phyloP scores from a whole-genome alignment of 2,888 invertebrate species.

The Margaritifera margaritifera region DNA sequence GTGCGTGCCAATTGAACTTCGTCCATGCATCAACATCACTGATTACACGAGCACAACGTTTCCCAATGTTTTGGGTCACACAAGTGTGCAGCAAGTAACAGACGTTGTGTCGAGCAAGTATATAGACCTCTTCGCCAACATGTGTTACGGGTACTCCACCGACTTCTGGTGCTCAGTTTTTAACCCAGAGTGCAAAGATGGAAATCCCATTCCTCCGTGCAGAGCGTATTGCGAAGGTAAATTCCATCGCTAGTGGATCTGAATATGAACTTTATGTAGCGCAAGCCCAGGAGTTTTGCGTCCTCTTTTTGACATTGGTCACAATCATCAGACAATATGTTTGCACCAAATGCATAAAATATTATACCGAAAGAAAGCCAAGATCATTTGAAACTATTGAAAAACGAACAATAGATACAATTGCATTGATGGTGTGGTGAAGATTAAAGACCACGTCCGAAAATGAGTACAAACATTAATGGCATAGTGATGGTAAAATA shows the following conservation, averaged over 20 bases:
- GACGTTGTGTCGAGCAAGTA: constrained; percentile 27
- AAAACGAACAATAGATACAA: too few species aligned
- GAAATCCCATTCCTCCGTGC: constrained; percentile 50
- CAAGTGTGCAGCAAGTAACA: constrained; percentile 32
- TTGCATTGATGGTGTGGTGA: too few species aligned
- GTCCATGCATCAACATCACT: constrained; percentile 44
- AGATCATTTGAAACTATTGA: too few species aligned
- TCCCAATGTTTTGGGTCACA: constrained; percentile 54
- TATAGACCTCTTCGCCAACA: constrained; percentile 24
- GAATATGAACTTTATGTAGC: too few species aligned
- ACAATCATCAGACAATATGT: too few species aligned
- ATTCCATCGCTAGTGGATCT: background rate
- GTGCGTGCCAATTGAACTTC: constrained; percentile 40
- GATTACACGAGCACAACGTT: constrained; percentile 38
- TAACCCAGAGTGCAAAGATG: constrained; percentile 47
- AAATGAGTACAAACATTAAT: too few species aligned
- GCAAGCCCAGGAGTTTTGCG: background rate
- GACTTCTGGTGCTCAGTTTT: constrained; percentile 56
- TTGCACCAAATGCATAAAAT: too few species aligned
- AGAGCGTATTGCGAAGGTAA: constrained; percentile 50
- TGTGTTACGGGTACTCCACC: constrained; percentile 38
- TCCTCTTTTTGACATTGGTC: background rate
- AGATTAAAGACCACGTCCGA: too few species aligned
- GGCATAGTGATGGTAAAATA: too few species aligned
- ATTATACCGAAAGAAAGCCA: too few species aligned